Conservation (phyloP, 2,888 invertebrate genomes). For the Drosophila silvestris region DNA sequence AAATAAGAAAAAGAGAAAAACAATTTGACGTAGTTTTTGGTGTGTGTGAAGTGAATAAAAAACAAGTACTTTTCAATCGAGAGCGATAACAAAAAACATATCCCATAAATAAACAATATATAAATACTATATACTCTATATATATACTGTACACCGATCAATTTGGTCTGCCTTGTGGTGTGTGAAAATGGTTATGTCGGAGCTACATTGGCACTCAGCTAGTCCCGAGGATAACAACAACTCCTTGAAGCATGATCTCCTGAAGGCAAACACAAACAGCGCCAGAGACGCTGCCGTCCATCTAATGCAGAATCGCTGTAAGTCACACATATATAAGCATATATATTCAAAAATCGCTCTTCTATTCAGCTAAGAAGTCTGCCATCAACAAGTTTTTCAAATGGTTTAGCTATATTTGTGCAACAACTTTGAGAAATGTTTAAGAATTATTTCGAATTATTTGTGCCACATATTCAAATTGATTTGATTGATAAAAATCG, state of each 20-base stretch:
- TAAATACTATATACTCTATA: neutral
- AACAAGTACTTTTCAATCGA: neutral
- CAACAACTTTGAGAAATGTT: neutral
- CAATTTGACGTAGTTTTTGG: conserved; percentile 8
- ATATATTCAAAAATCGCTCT: neutral
- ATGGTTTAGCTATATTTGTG: neutral
- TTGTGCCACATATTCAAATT: neutral
- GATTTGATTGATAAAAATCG: neutral
- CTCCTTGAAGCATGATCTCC: conserved; percentile 84
- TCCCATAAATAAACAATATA: conserved; percentile 6
- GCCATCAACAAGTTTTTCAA: neutral
- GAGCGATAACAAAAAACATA: conserved; percentile 3
- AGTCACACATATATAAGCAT: conserved; percentile 51
- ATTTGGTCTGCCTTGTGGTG: conserved; percentile 25
- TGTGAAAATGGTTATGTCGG: conserved; percentile 86
- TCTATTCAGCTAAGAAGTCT: neutral
- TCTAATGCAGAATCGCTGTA: conserved; percentile 85
- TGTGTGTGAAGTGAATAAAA: neutral
- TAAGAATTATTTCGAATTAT: neutral
- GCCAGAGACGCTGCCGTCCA: conserved; percentile 76
- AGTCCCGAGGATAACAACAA: conserved; percentile 85
- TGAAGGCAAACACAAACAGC: conserved; percentile 72
- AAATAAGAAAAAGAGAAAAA: conserved; percentile 17
- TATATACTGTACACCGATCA: conserved; percentile 2
- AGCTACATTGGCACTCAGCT: conserved; percentile 84